Evolutionary conservation across 2,797 vertebrate species (phyloP), one percentile per base, ranked within the genome.

Genomic region (Rousettus madagascariensis): DNA sequence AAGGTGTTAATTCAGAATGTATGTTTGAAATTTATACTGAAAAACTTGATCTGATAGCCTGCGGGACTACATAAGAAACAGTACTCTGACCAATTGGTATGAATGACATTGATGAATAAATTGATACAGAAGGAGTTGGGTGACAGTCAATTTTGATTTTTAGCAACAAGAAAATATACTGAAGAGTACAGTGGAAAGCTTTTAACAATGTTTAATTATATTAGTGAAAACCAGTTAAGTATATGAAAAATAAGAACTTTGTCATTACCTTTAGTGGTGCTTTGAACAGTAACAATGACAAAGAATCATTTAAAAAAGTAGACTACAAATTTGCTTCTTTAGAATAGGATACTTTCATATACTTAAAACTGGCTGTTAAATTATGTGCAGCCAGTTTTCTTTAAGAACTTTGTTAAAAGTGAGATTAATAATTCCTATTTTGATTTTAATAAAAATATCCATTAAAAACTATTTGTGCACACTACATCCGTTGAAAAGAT

Each of bases 21-120:
- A 97, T 96, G 96, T 96, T 97, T 97, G 91, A 96, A 97, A 95
- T 75, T 95, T 93, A 95, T 84, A 96, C 65, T 97, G 98, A 98
- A 98, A 97, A 97, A 93, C 86, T 98, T 98, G 97, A 97, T 96
- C 97, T 97, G 98, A 91, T 97, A 98, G 98, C 92, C 97, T 98
- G 90, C 80, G 98, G 96, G 97, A 96, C 94, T 95, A 93, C 86
- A 61, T 92, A 96, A 97, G 94, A 97, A 97, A 93, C 95, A 98
- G 94, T 98, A 89, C 88, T 98, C 90, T 97, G 92, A 98, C 96
- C 92, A 96, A 92, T 96, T 97, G 96, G 97, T 98, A 96, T 97
- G 97, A 95, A 97, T 95, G 97, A 97, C 96, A 96, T 97, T 97
- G 97, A 96, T 96, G 95, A 97, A 96, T 97, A 98, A 98, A 98